Conservation (phyloP, 2,888 invertebrate species). For the Kryphioiulus occultus region DNA sequence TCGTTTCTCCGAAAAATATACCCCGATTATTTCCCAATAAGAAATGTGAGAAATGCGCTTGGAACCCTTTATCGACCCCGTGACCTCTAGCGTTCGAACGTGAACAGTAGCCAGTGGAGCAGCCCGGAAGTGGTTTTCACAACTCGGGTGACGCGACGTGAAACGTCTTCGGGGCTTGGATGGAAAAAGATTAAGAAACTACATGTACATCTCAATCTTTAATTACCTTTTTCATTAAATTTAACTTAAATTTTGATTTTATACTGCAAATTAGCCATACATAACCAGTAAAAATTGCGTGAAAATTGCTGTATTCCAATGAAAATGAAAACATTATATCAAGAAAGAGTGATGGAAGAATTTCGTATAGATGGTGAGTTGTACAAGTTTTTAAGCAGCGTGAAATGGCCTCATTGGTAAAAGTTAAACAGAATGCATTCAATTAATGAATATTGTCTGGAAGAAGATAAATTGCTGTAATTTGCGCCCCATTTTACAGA, state of each 20-base stretch:
- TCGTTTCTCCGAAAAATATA: neutral
- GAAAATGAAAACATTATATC: too few relatives aligned
- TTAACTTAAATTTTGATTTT: too few relatives aligned
- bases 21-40: neutral
- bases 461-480: neutral
- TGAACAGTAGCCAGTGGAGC: neutral
- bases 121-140: neutral
- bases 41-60: neutral
- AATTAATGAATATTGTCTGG: neutral
- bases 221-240: too few relatives aligned
- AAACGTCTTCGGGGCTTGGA: too few relatives aligned
- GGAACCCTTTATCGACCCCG: neutral
- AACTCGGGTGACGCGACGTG: neutral
- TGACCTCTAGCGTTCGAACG: neutral
- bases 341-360: too few relatives aligned
- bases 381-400: neutral
- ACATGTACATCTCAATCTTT: too few relatives aligned
- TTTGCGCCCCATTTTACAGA: neutral
- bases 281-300: too few relatives aligned
- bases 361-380: neutral
- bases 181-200: too few relatives aligned
- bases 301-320: too few relatives aligned
- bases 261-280: too few relatives aligned
- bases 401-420: neutral
- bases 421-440: neutral